These are phyloP conservation scores for Stratiomys singularior DNA, from an alignment of 2,888 invertebrate species.

Conservation along the genomic window DNA sequence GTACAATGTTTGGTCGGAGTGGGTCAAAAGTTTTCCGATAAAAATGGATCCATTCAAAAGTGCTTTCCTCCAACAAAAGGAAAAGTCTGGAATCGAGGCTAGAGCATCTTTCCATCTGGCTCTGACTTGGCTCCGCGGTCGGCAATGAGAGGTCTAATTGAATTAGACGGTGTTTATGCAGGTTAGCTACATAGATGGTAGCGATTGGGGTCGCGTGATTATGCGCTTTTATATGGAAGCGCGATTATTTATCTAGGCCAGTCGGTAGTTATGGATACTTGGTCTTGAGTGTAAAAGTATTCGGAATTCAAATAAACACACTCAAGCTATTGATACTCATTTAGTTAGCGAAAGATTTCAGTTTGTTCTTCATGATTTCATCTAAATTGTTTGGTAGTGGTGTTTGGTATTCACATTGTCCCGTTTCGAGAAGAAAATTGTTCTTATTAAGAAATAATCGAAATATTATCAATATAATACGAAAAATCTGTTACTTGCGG, in stretches of 20 bases:
- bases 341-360: too few species aligned
- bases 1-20: too few species aligned
- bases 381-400: too few species aligned
- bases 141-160: conserved; percentile 12
- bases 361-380: too few species aligned
- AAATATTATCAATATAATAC: too few species aligned
- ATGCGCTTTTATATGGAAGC: not conserved
- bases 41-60: conserved; percentile 8
- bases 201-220: not conserved
- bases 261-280: not conserved
- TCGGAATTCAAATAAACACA: not conserved
- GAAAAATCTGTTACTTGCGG: too few species aligned
- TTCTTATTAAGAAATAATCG: too few species aligned
- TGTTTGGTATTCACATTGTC: too few species aligned
- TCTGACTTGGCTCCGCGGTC: not conserved
- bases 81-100: not conserved
- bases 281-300: not conserved
- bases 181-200: not conserved
- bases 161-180: not conserved
- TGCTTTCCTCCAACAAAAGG: conserved; percentile 16
- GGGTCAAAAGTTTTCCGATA: not conserved
- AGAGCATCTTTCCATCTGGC: not conserved
- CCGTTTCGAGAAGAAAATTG: too few species aligned
- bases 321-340: not conserved
- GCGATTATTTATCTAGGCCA: not conserved